Evolutionary conservation across 53 echinoderm and acorn worm species (phyloP), one percentile per base, ranked within the genome.

Genomic region (Arbacia lixula): DNA sequence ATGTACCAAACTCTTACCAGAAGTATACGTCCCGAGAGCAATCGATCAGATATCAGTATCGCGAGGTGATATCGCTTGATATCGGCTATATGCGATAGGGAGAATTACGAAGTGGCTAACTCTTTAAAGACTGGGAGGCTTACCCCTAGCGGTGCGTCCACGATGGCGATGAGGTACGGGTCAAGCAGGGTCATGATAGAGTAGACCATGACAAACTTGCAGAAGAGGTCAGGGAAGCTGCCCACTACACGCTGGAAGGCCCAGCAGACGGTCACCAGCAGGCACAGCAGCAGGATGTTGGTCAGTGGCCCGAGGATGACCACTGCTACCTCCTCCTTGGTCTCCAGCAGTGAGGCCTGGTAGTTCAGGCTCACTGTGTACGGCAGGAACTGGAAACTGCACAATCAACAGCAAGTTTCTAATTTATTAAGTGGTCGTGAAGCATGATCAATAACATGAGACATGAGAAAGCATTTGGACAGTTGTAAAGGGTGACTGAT

Each of bases 351-450:
- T 14, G 94, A 94, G 30, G 92, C 88, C 71, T 98, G 98, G 77
- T 94, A 98, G 93, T 98, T 98, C 36, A 98, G 94, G 35, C 85
- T 88, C 41, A 98, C 94, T 12, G 88, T 98, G 91, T 98, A 98
- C 5, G 98, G 90, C 28, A 92, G 86, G 57, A 94, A 90, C 55
- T 92, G 83, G 87, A 98, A 98, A 60, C 98, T 98, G n/a, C n/a
- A n/a, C n/a, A n/a, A n/a, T n/a, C n/a, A n/a, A n/a, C n/a, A n/a
- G n/a, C n/a, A n/a, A n/a, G n/a, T n/a, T n/a, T n/a, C n/a, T n/a
- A n/a, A n/a, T n/a, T n/a, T n/a, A n/a, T n/a, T n/a, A n/a, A n/a
- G n/a, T n/a, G n/a, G n/a, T n/a, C n/a, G n/a, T n/a, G n/a, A n/a
- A n/a, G n/a, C n/a, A n/a, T n/a, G n/a, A n/a, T n/a, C n/a, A n/a